Base-by-base conservation (phyloP, 2,113 vertebrate genomes). In the Leucosticte australis region DNA sequence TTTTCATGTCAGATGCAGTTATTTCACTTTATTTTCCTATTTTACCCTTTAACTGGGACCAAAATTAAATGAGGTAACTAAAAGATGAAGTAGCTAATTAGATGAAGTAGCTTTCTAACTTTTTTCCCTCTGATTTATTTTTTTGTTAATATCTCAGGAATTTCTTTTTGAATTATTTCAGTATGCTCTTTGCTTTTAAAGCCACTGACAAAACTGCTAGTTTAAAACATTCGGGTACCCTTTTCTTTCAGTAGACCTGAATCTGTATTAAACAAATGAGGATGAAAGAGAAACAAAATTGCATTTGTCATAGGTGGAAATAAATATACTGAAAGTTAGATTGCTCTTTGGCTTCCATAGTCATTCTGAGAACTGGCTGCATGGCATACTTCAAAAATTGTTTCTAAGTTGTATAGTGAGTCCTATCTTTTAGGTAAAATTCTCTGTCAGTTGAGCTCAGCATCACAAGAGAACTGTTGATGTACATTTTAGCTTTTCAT, bases 401-500 rank as follows among this genome's bases (percentile, higher is more conserved):
- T 94, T 91, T 82, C 62, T 73, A 7, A 35, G 39, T 69, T 76
- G 10, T 69, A 42, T 7, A 67, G 33, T 20, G 53, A 90, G 35
- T n/a, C 21, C 15, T 94, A 22, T 85, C 53, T 82, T 84, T 80
- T 30, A 55, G 53, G 39, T 35, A 92, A 91, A 79, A 69, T 60
- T 82, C 56, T 90, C 35, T 77, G 63, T 57, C 47, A 23, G 28
- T 26, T 73, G 62, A 57, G 83, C 42, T 85, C 78, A 56, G 20
- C 22, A 67, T 73, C 71, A 70, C 59, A 94, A 91, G 67, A 53
- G 74, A 33, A 77, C 39, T 74, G 63, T 62, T 95, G 87, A 93
- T 59, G 59, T 83, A 90, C 23, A 27, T 85, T 90, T 86, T 88
- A 83, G 68, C 76, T 96, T 92, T 95, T 85, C 78, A 90, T 74